Evolutionary conservation across 2,888 invertebrate species (phyloP).

Genomic region (Phengaris alcon): DNA sequence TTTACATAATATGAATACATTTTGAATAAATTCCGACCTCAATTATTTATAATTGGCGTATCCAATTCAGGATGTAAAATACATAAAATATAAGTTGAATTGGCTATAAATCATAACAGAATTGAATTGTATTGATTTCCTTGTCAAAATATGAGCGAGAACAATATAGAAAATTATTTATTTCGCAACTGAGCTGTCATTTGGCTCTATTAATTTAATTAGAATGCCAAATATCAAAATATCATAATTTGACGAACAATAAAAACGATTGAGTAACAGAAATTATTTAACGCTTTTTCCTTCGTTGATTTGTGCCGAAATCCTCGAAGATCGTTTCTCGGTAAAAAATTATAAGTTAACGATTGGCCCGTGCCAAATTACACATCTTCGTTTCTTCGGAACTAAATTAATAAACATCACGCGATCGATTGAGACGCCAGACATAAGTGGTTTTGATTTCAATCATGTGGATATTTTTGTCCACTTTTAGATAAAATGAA

Average conservation of each 20-base stretch:
- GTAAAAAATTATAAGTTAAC: conserved; percentile 48
- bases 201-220: not conserved
- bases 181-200: not conserved
- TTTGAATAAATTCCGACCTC: not conserved
- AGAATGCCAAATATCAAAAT: conserved; percentile 9
- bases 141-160: not conserved
- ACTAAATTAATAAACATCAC: conserved; percentile 17
- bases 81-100: not conserved
- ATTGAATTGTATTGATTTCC: not conserved
- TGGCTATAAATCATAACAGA: not conserved
- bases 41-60: conserved; percentile 1
- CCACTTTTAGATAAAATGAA: not conserved
- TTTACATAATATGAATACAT: not conserved
- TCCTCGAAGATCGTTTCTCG: conserved; percentile 45
- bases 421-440: conserved; percentile 1
- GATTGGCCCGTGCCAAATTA: conserved; percentile 66
- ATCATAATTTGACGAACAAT: not conserved
- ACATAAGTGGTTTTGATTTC: conserved; percentile 15
- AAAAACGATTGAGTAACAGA: not conserved
- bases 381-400: conserved; percentile 26
- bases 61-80: not conserved
- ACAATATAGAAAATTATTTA: not conserved
- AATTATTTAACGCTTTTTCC: conserved; percentile 8
- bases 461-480: not conserved
- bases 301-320: conserved; percentile 26